phyloP scores from a whole-genome alignment of 23 tunicate genomes.

The Botrylloides violaceus region DNA sequence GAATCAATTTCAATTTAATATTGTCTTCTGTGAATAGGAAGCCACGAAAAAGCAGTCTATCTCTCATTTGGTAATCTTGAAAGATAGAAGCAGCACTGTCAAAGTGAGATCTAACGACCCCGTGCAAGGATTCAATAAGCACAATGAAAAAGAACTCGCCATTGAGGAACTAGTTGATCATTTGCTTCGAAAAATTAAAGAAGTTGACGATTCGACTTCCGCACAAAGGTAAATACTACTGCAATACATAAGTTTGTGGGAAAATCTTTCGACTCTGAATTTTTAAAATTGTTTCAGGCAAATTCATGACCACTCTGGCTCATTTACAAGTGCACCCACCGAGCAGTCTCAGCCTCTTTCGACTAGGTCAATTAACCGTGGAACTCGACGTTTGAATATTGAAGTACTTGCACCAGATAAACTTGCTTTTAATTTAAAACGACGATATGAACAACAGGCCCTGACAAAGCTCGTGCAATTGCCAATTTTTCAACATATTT shows the following conservation, averaged over 20 bases:
- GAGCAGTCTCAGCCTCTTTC: neutral
- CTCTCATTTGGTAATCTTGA: constrained; percentile 49
- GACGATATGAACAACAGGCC: constrained; percentile 52
- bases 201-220: constrained; percentile 17
- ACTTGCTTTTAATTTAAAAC: constrained; percentile 43
- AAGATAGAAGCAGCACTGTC: constrained; percentile 28
- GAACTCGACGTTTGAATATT: constrained; percentile 62
- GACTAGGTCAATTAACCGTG: constrained; percentile 7
- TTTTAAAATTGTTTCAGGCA: constrained; percentile 14
- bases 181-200: constrained; percentile 25
- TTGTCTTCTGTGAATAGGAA: constrained; percentile 29
- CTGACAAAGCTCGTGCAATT: constrained; percentile 33
- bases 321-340: neutral
- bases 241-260: neutral
- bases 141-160: constrained; percentile 32
- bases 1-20: neutral
- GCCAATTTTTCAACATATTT: constrained; percentile 38
- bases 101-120: constrained; percentile 18
- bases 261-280: neutral
- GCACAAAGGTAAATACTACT: neutral
- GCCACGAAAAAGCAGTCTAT: constrained; percentile 34
- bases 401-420: constrained; percentile 64
- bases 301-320: neutral
- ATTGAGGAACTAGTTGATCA: constrained; percentile 44
- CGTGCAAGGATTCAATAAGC: constrained; percentile 15